A percentile compares a stretch with the other conserved stretches of the same genome.
phyloP scores from a whole-genome alignment of 2,797 vertebrate species.

The Falco naumanni region DNA sequence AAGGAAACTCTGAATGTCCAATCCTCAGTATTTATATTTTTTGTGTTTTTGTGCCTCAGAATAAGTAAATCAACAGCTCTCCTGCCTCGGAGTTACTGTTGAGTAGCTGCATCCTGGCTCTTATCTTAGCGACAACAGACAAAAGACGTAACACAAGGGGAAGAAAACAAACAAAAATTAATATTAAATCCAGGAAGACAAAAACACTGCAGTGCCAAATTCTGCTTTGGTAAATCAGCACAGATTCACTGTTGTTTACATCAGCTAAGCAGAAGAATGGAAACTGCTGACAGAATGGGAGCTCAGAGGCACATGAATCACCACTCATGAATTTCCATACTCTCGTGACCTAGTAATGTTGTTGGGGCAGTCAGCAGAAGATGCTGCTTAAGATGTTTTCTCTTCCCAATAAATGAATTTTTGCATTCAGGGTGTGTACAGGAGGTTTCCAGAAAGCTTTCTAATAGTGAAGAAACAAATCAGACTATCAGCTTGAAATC shows the following conservation, averaged over 20 bases:
- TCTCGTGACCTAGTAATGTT: constrained; percentile 16
- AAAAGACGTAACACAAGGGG: neutral
- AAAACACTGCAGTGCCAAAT: neutral
- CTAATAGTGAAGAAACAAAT: neutral
- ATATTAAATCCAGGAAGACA: neutral
- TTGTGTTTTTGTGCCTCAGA: neutral
- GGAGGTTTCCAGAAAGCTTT: neutral
- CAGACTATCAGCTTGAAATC: neutral
- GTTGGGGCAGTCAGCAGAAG: neutral
- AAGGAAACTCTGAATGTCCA: neutral
- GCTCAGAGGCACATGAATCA: constrained; percentile 46
- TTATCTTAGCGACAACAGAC: neutral
- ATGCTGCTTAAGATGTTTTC: constrained; percentile 10
- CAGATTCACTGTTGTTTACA: constrained; percentile 33
- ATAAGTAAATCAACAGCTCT: neutral
- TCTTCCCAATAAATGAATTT: neutral
- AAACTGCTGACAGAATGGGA: constrained; percentile 62
- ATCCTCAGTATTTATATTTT: neutral
- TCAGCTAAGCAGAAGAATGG: constrained; percentile 41
- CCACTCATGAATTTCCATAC: constrained; percentile 32
- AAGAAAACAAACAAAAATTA: constrained; percentile 11
- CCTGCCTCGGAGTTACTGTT: neutral
- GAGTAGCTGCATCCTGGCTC: neutral
- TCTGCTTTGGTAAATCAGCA: constrained; percentile 16
- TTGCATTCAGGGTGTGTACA: neutral